A percentile compares a stretch with the other conserved stretches of the same genome.
Conservation (phyloP, 2,888 invertebrate species). For the Ennomos fuscantarius region DNA sequence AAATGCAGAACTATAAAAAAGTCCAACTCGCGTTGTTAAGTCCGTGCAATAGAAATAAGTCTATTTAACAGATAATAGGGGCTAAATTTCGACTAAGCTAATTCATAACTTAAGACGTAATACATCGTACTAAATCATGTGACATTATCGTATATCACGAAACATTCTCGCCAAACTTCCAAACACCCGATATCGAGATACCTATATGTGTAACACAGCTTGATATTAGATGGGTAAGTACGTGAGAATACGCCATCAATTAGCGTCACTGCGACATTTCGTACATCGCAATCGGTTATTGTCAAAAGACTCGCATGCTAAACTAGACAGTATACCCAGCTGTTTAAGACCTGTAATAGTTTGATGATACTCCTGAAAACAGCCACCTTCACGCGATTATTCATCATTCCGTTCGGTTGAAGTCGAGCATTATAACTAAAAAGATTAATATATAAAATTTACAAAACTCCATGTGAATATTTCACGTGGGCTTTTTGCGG, state of each 20-base stretch:
- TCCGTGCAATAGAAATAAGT: no score
- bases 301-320: neutral
- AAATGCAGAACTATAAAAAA: no score
- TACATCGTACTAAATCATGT: neutral
- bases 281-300: constrained; percentile 22
- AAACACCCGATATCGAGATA: constrained; percentile 3
- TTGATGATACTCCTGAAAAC: constrained; percentile 7
- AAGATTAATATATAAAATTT: constrained; percentile 52
- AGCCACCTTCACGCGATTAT: constrained; percentile 32
- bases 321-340: constrained; percentile 3
- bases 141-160: neutral
- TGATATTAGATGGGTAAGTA: constrained; percentile 12
- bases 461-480: constrained; percentile 43
- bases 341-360: constrained; percentile 3
- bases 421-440: constrained; percentile 46
- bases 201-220: constrained; percentile 8
- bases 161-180: neutral
- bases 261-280: constrained; percentile 23
- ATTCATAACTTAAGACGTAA: no score
- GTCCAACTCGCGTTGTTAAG: no score
- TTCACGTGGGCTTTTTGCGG: constrained; percentile 43
- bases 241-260: constrained; percentile 27
- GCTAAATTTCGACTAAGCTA: no score
- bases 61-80: no score
- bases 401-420: constrained; percentile 47